Evolutionary conservation across 2,888 invertebrate genomes (phyloP).

Genomic region (Vannuccia rotundouncinata): DNA sequence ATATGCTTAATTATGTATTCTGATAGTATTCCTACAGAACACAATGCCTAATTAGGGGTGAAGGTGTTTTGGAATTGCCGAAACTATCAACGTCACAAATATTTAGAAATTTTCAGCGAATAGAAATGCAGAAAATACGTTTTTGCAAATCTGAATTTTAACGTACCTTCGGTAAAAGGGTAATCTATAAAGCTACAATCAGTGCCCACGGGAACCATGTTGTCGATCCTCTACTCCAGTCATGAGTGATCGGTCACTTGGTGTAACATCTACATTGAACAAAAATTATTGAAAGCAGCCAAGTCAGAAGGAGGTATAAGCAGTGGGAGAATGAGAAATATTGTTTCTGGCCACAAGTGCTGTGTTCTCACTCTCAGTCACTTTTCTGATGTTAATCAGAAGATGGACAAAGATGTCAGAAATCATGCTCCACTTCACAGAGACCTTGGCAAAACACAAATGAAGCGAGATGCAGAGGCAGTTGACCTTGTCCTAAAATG

Average conservation of each 20-base stretch:
- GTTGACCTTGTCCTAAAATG: constrained; percentile 14
- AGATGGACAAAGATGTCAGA: constrained; percentile 8
- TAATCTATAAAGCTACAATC: neutral
- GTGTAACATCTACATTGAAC: constrained; percentile 1
- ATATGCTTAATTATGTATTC: too few species aligned
- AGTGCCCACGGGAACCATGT: constrained; percentile 5
- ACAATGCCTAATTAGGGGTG: too few species aligned
- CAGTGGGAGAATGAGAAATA: neutral
- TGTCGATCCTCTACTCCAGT: neutral
- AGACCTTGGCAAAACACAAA: constrained; percentile 15
- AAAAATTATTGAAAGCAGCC: constrained; percentile 1
- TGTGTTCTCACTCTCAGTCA: constrained; percentile 16
- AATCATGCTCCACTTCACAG: constrained; percentile 10
- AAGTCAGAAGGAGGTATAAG: neutral
- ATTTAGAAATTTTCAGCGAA: too few species aligned
- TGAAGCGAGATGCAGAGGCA: constrained; percentile 20
- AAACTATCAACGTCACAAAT: too few species aligned
- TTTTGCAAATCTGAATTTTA: too few species aligned
- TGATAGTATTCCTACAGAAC: too few species aligned
- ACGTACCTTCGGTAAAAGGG: too few species aligned
- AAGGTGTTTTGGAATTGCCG: too few species aligned
- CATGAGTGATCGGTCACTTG: neutral
- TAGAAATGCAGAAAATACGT: too few species aligned
- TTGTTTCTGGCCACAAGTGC: constrained; percentile 9
- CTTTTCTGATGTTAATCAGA: neutral